phyloP scores from a whole-genome alignment of 2,797 vertebrate species.

The Carapus acus region DNA sequence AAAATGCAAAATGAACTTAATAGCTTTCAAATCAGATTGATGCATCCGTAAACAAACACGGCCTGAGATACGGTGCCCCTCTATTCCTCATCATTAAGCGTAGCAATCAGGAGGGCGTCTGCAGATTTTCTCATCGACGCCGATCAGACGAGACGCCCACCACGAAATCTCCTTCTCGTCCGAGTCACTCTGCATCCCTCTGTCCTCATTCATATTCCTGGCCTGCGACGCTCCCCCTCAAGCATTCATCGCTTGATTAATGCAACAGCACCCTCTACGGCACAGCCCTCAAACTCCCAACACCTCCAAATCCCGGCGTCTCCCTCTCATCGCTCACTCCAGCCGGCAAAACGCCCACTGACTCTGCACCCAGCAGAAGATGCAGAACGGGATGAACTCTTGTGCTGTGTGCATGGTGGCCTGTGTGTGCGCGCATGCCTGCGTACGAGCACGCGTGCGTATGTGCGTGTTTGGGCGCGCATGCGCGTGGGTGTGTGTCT shows the following conservation, averaged over 20 bases:
- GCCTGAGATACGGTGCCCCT: background rate
- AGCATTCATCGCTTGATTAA: conserved; percentile 55
- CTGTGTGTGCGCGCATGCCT: too few relatives aligned
- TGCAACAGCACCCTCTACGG: conserved; percentile 59
- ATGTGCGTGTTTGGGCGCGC: too few relatives aligned
- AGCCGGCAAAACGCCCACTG: conserved; percentile 16
- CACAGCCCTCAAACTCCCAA: conserved; percentile 34
- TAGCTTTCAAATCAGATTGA: background rate
- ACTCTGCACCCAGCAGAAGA: conserved; percentile 30
- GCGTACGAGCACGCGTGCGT: too few relatives aligned
- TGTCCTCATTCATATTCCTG: conserved; percentile 36
- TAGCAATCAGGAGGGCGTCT: background rate
- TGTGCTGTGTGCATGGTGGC: too few relatives aligned
- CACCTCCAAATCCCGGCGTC: conserved; percentile 6
- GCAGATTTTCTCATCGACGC: conserved; percentile 1
- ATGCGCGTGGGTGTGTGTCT: too few relatives aligned
- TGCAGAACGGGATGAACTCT: conserved; percentile 37
- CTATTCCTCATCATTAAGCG: too few relatives aligned
- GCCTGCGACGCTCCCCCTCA: conserved; percentile 36
- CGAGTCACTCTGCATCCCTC: conserved; percentile 8
- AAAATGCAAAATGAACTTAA: background rate
- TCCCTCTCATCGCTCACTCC: conserved; percentile 28
- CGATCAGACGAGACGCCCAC: conserved; percentile 2
- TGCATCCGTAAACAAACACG: background rate
- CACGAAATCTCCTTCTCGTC: conserved; percentile 20